Base-by-base conservation (phyloP, 2,113 vertebrate species). In the Chaenogobius annularis region DNA sequence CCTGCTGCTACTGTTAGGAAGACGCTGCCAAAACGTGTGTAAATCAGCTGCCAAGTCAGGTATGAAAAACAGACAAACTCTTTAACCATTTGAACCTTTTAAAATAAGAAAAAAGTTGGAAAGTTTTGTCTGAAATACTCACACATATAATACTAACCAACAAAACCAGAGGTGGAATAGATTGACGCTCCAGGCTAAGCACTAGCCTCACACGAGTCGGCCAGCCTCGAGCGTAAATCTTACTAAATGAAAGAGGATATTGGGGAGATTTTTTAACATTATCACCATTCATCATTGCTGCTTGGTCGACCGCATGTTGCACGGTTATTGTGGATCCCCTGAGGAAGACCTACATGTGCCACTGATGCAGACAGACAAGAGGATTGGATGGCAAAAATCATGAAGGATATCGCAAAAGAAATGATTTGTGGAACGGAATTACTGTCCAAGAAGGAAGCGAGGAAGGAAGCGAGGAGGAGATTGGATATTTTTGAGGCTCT, bases 191-290 rank as follows among this genome's bases (percentile, higher is more conserved):
- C 43, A 35, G 84, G 84, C 80, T 71, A 72, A 80, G 72, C 3
- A 11, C 68, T 76, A 46, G 73, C 79, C 82, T 58, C 55, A 72
- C 75, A 78, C 79, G 72, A 20, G 46, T n/a, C 72, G 54, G 54
- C 22, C 66, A 74, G 80, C 77, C 85, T 79, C 35, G 0, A 1
- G 75, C 70, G 82, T 55, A 78, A 66, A 15, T 76, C 78, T 77
- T 58, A 69, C 70, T 75, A 84, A 88, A 87, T 83, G 78, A 85
- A 84, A 81, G 74, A 83, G 81, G 78, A 82, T 69, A 78, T 83
- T 80, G 83, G 73, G 73, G 70, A 86, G 81, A 86, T 79, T 79
- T 81, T 81, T 85, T 68, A 46, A 64, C 3, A 15, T 79, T 71
- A 84, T 83, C 79, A 47, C 61, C 58, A 22, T 80, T 86, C 73